A percentile compares a stretch with the other conserved stretches of the same genome.
phyloP scores from a whole-genome alignment of 2,888 invertebrate species.

The Cheilosia scutellata region DNA sequence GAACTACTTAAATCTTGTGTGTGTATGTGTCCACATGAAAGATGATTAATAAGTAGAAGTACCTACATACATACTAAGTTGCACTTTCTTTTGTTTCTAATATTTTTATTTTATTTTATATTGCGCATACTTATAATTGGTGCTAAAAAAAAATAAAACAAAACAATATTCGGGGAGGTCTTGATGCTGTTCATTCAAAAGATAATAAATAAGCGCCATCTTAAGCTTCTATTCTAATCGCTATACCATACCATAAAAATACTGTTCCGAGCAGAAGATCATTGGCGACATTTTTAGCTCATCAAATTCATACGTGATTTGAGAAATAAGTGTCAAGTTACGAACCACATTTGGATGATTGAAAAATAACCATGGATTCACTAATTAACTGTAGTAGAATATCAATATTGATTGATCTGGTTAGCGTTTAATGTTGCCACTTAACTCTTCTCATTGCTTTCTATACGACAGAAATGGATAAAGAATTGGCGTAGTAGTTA shows the following conservation, averaged over 20 bases:
- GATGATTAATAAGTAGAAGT: neutral
- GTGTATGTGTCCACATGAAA: neutral
- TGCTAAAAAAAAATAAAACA: no score
- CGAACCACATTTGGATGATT: neutral
- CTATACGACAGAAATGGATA: neutral
- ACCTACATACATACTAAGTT: neutral
- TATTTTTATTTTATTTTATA: neutral
- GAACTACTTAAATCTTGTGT: neutral
- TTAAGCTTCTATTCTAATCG: neutral
- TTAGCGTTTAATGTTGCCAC: slow-evolving; percentile 3
- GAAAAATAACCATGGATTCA: slow-evolving; percentile 7
- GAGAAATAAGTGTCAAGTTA: neutral
- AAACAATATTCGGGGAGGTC: neutral
- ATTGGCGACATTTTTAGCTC: no score
- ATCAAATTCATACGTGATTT: no score
- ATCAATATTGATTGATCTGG: slow-evolving; percentile 2
- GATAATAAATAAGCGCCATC: slow-evolving; percentile 22
- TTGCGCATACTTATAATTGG: neutral
- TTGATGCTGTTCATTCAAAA: neutral
- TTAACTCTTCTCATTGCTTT: slow-evolving; percentile 14
- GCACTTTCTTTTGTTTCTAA: neutral
- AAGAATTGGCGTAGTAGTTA: slow-evolving; percentile 30
- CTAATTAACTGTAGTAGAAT: neutral
- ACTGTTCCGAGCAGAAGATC: no score
- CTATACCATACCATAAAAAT: neutral